Percentiles rank a stretch among this genome's conserved stretches.
Conservation (phyloP, 1,140 invertebrate genomes). For the Bemisia tabaci region DNA sequence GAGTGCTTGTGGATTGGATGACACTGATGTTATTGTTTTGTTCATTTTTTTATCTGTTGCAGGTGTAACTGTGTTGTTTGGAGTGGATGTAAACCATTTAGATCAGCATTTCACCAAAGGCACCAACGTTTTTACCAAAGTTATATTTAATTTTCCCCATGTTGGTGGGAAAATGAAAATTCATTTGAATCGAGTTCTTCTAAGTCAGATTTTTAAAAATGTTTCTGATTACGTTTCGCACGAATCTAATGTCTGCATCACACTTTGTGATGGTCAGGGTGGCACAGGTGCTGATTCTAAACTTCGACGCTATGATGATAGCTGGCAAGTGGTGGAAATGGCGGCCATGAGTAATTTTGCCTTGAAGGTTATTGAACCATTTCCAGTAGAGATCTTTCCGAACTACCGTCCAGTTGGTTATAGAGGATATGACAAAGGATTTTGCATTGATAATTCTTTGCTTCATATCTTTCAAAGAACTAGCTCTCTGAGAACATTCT, state of each 20-base stretch:
- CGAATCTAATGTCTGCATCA: constrained; percentile 36
- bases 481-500: background rate
- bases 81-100: background rate
- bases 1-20: background rate
- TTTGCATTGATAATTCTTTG: constrained; percentile 35
- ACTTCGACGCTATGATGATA: constrained; percentile 40
- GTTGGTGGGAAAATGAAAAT: constrained; percentile 48
- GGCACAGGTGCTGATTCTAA: constrained; percentile 38
- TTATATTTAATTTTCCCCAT: constrained; percentile 51
- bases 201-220: constrained; percentile 40
- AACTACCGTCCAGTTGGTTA: constrained; percentile 36
- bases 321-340: constrained; percentile 48
- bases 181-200: constrained; percentile 40
- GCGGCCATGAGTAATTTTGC: constrained; percentile 37
- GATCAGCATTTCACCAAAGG: background rate
- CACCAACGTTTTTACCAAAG: constrained; percentile 31
- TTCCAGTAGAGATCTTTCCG: constrained; percentile 29
- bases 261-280: constrained; percentile 45
- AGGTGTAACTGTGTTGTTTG: background rate
- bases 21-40: constrained; percentile 9
- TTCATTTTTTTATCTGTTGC: constrained; percentile 14
- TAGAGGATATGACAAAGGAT: constrained; percentile 40
- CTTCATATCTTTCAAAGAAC: constrained; percentile 34
- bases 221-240: constrained; percentile 27
- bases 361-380: constrained; percentile 33